phyloP scores from a whole-genome alignment of 2,888 invertebrate genomes.

The Habroteleia sp. region DNA sequence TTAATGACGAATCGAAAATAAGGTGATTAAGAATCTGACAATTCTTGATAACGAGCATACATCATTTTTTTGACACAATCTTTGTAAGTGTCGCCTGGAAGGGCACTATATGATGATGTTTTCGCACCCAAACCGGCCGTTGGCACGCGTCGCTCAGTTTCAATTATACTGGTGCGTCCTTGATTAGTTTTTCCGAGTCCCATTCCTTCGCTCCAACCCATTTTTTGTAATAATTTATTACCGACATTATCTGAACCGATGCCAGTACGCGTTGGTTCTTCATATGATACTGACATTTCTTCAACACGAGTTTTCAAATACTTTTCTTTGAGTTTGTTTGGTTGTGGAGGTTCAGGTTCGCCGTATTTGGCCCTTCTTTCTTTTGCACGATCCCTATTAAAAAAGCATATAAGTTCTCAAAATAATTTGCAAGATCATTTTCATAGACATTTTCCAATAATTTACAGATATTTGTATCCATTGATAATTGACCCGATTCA shows the following conservation, averaged over 20 bases:
- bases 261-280: slow-evolving; percentile 85
- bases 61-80: slow-evolving; percentile 95
- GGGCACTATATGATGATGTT: slow-evolving; percentile 88
- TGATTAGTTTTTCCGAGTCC: slow-evolving; percentile 97
- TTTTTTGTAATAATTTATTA: slow-evolving; percentile 96
- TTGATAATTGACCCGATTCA: no score
- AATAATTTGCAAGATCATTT: no score
- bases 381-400: slow-evolving; percentile 93
- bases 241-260: slow-evolving; percentile 95
- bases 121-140: slow-evolving; percentile 94
- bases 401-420: no score
- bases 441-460: no score
- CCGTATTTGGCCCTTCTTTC: slow-evolving; percentile 97
- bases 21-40: slow-evolving; percentile 84
- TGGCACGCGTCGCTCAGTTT: slow-evolving; percentile 84
- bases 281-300: slow-evolving; percentile 79
- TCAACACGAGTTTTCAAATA: slow-evolving; percentile 84
- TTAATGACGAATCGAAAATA: slow-evolving; percentile 2
- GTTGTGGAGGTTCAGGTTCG: slow-evolving; percentile 90
- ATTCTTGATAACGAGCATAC: slow-evolving; percentile 92
- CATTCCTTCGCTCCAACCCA: slow-evolving; percentile 99
- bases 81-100: slow-evolving; percentile 92
- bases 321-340: slow-evolving; percentile 87
- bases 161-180: slow-evolving; percentile 95
- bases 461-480: no score